These are phyloP conservation scores for Caerostris extrusa DNA, from an alignment of 1,140 invertebrate species.

Conservation along the genomic window DNA sequence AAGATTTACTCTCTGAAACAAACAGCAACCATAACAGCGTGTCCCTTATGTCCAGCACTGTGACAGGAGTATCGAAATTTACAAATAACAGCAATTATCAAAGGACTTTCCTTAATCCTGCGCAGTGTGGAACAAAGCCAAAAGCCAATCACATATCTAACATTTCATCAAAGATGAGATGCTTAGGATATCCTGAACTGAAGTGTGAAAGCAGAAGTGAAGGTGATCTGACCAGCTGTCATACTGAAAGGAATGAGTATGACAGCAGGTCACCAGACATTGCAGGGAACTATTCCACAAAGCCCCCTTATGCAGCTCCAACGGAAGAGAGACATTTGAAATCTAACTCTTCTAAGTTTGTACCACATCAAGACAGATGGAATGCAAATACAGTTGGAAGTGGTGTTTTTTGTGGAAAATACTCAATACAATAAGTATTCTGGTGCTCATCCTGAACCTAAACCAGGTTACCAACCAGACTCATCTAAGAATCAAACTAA, in stretches of 20 bases:
- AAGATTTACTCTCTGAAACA: constrained; percentile 70
- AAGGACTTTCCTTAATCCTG: constrained; percentile 19
- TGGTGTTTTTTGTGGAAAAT: constrained; percentile 35
- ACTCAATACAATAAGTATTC: background rate
- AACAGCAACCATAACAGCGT: constrained; percentile 66
- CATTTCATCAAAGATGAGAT: constrained; percentile 53
- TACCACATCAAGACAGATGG: background rate
- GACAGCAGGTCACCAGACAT: background rate
- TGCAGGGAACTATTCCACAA: background rate
- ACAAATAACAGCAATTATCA: constrained; percentile 52
- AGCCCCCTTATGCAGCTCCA: background rate
- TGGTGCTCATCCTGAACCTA: background rate
- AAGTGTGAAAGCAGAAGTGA: constrained; percentile 73
- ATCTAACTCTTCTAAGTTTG: background rate
- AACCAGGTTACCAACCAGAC: constrained; percentile 17
- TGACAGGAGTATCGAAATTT: constrained; percentile 49
- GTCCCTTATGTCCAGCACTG: constrained; percentile 54
- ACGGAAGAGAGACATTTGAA: constrained; percentile 12
- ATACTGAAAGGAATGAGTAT: constrained; percentile 50
- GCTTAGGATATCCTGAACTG: constrained; percentile 47
- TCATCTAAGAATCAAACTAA: constrained; percentile 18
- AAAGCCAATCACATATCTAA: constrained; percentile 46
- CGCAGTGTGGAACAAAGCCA: constrained; percentile 54
- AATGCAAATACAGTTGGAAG: background rate
- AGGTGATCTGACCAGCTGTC: constrained; percentile 71